Percentiles rank a stretch among this genome's conserved stretches.
These are phyloP conservation scores for Xiphorhynchus elegans DNA, from an alignment of 2,113 vertebrate genomes.

Conservation along the genomic window DNA sequence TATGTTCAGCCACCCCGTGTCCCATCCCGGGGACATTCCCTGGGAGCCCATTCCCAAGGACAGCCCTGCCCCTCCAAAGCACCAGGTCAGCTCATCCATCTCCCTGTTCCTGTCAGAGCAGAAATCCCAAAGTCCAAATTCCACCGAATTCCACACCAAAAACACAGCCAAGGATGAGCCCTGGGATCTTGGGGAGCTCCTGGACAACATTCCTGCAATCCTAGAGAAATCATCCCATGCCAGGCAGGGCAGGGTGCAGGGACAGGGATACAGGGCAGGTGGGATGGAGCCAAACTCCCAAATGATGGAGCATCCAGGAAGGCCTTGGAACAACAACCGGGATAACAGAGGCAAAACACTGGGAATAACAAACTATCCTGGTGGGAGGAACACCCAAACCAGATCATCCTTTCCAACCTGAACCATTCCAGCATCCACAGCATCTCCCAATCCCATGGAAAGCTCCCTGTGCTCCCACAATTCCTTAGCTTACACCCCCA, in stretches of 20 bases:
- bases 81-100: fast-evolving
- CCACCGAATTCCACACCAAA: background rate
- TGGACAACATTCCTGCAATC: background rate
- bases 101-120: fast-evolving
- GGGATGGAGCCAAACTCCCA: background rate
- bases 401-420: background rate
- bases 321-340: background rate
- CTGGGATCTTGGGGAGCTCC: background rate
- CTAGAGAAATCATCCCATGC: background rate
- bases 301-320: background rate
- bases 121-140: background rate
- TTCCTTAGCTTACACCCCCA: background rate
- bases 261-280: fast-evolving
- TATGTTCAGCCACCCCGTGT: background rate
- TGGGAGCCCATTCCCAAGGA: background rate
- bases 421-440: background rate
- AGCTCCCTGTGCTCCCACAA: background rate
- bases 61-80: background rate
- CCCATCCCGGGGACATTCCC: background rate
- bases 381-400: background rate
- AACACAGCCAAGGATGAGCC: background rate
- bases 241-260: background rate
- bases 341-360: background rate
- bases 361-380: fast-evolving
- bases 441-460: background rate